Percentiles rank a stretch among this genome's conserved stretches.
phyloP scores from a whole-genome alignment of 2,113 vertebrate genomes.

The Propithecus coquereli region DNA sequence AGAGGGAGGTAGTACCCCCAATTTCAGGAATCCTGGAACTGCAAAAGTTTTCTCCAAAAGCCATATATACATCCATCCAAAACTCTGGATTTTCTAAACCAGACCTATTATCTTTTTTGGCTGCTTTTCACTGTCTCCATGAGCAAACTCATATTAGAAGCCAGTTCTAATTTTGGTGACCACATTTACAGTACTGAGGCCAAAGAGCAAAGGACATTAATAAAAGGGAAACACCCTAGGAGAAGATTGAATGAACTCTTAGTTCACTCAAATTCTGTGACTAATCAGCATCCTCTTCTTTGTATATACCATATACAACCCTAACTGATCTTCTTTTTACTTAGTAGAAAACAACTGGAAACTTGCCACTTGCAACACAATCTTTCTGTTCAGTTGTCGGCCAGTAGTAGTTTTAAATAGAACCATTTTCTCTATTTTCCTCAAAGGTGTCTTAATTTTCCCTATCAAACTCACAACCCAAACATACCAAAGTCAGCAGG shows the following conservation, averaged over 20 bases:
- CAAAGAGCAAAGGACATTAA: background rate
- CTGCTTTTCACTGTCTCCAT: background rate
- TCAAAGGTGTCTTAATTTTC: slow-evolving; percentile 73
- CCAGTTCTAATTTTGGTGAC: background rate
- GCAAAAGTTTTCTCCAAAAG: background rate
- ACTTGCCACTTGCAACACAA: background rate
- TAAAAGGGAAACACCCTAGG: background rate
- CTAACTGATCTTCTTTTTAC: background rate
- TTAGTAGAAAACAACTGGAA: background rate
- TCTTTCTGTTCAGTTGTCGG: background rate
- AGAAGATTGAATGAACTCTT: background rate
- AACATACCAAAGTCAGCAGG: slow-evolving; percentile 76
- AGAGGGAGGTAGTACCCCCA: background rate
- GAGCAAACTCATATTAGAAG: slow-evolving; percentile 19
- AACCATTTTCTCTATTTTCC: slow-evolving; percentile 51
- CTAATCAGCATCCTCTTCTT: background rate
- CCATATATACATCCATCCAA: background rate
- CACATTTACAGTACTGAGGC: background rate
- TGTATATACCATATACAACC: background rate
- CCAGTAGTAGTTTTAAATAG: slow-evolving; percentile 23
- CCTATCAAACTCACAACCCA: slow-evolving; percentile 71
- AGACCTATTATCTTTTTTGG: background rate
- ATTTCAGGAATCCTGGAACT: background rate
- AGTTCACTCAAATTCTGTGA: background rate
- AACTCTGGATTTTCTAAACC: background rate